Base-by-base conservation (phyloP, 2,797 vertebrate species). In the Malacoraja senta region DNA sequence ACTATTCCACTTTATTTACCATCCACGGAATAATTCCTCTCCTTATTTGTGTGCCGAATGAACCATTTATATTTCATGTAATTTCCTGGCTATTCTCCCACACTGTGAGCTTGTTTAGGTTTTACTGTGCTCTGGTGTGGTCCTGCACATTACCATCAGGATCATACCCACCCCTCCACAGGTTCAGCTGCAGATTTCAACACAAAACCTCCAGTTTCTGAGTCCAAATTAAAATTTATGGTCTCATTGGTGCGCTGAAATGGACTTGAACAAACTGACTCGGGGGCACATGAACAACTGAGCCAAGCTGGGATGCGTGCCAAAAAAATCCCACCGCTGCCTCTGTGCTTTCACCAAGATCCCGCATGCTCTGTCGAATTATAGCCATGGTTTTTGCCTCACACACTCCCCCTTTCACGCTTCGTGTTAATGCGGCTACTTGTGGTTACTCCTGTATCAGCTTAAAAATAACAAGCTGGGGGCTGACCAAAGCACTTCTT, bases 141-240 rank as follows among this genome's bases (percentile, higher is more conserved):
- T 32, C 29, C 76, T 78, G 29, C 76, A 78, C 9, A 32, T 78
- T 78, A 78, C n/a, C 32, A 32, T 74, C 71, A 74, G 24, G 21
- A 74, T 74, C 71, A 74, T 24, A 8, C 76, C 76, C 12, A 78
- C 29, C 76, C 76, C n/a, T 32, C 76, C n/a, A 10, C 76, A 32
- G 29, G 8, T 78, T 78, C n/a, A 32, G 12, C 76, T 78, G n/a
- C 26, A 77, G 8, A 77, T 12, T 77, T 29, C 74, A 77, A 77
- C 76, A 78, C 76, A 78, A 78, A 32, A 78, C 76, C 76, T 78
- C 76, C 76, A 78, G 12, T 78, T 32, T 78, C 77, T 78, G 77
- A 35, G 77, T 78, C 77, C 77, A 35, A 78, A 35, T 78, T 35
- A 78, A 78, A 35, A 78, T 35, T 35, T 35, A 78, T 78, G 32